Conservation (phyloP, 2,888 invertebrate genomes). For the Eilema depressum region DNA sequence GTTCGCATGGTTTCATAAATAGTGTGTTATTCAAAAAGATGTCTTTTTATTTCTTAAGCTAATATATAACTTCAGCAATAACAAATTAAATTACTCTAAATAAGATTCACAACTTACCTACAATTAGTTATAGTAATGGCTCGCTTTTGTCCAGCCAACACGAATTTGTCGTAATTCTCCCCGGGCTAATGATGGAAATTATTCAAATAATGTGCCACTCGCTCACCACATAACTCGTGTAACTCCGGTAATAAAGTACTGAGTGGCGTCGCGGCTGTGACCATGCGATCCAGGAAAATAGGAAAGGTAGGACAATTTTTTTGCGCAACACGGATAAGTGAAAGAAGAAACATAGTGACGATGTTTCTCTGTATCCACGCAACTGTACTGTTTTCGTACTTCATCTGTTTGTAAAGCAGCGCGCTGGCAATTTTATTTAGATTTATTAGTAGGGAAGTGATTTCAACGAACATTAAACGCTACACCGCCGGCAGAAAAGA, state of each 20-base stretch:
- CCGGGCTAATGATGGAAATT: conserved; percentile 4
- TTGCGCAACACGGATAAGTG: neutral
- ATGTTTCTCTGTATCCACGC: neutral
- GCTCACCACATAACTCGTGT: conserved; percentile 12
- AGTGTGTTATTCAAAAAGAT: neutral
- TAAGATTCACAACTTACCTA: neutral
- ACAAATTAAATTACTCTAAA: neutral
- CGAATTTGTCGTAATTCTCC: neutral
- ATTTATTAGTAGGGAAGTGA: neutral
- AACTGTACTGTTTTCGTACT: neutral
- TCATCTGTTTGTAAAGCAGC: neutral
- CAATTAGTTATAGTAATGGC: neutral
- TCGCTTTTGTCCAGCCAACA: neutral
- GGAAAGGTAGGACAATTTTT: conserved; percentile 1
- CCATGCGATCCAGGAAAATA: neutral
- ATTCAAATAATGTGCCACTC: conserved; percentile 17
- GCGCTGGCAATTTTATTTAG: neutral
- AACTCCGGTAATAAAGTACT: conserved; percentile 17
- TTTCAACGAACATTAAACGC: neutral
- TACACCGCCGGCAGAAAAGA: neutral
- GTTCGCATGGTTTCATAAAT: no score
- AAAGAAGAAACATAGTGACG: neutral
- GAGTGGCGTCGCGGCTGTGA: conserved; percentile 14
- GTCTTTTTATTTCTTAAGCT: neutral
- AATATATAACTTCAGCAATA: neutral